Evolutionary conservation across 2,113 vertebrate genomes (phyloP).

Genomic region (Lophius piscatorius): DNA sequence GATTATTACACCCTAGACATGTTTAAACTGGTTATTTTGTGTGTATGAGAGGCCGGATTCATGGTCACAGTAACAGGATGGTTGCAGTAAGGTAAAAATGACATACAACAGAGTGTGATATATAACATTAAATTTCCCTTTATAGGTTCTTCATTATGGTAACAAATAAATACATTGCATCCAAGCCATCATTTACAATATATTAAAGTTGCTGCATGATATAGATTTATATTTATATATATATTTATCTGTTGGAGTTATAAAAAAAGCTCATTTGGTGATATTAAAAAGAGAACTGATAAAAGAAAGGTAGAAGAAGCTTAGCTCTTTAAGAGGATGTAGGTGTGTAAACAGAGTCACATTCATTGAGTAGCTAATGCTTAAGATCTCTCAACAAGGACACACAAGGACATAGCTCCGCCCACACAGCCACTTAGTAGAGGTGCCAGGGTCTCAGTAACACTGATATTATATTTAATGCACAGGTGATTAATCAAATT

Average conservation of each 20-base stretch:
- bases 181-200: conserved; percentile 85
- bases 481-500: not conserved
- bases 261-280: conserved; percentile 77
- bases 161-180: conserved; percentile 86
- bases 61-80: conserved; percentile 62
- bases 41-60: conserved; percentile 46
- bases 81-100: conserved; percentile 46
- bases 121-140: conserved; percentile 72
- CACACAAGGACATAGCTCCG: too few species aligned
- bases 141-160: conserved; percentile 78
- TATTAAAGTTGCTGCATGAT: conserved; percentile 83
- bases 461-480: conserved; percentile 24
- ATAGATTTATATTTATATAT: conserved; percentile 68
- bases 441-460: conserved; percentile 29
- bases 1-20: conserved; percentile 31
- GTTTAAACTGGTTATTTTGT: not conserved
- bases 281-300: conserved; percentile 64
- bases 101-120: conserved; percentile 61
- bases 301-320: conserved; percentile 74
- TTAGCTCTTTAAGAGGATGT: conserved; percentile 73
- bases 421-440: too few species aligned
- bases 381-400: conserved; percentile 70
- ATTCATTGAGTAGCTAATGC: conserved; percentile 77
- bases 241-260: conserved; percentile 73
- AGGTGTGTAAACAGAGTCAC: conserved; percentile 80